These are phyloP conservation scores for Rugalucina vietnamica DNA, from an alignment of 2,888 invertebrate genomes.

Conservation along the genomic window DNA sequence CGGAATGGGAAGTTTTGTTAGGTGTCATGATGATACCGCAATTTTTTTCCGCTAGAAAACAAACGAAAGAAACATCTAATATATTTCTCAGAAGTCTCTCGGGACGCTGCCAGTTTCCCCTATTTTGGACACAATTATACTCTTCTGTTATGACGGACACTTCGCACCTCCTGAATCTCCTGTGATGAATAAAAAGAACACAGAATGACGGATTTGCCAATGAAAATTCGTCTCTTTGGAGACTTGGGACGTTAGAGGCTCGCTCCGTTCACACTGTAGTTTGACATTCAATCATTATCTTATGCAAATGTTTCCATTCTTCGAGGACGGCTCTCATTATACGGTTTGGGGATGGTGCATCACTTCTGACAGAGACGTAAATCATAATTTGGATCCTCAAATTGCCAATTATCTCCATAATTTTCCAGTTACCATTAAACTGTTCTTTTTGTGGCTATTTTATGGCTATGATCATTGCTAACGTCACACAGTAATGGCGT, in stretches of 20 bases:
- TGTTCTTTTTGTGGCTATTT: constrained; percentile 53
- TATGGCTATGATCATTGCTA: constrained; percentile 35
- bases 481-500: constrained; percentile 30
- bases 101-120: background rate
- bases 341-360: constrained; percentile 54
- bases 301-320: constrained; percentile 59
- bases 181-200: constrained; percentile 46
- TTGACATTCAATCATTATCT: constrained; percentile 43
- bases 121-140: constrained; percentile 1
- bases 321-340: constrained; percentile 55
- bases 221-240: background rate
- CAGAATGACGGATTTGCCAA: constrained; percentile 19
- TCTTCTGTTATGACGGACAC: background rate
- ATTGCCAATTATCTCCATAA: constrained; percentile 61
- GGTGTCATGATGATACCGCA: no score
- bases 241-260: constrained; percentile 7
- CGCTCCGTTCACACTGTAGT: background rate
- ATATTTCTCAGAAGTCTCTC: background rate
- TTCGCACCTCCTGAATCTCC: constrained; percentile 43
- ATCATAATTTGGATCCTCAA: constrained; percentile 58
- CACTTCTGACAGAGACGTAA: constrained; percentile 61
- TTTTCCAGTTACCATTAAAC: constrained; percentile 59
- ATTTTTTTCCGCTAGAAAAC: background rate
- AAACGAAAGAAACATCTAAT: background rate
- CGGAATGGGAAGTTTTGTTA: no score